Evolutionary conservation across 1,140 invertebrate genomes (phyloP).

Genomic region (Pogonomyrmex barbatus): DNA sequence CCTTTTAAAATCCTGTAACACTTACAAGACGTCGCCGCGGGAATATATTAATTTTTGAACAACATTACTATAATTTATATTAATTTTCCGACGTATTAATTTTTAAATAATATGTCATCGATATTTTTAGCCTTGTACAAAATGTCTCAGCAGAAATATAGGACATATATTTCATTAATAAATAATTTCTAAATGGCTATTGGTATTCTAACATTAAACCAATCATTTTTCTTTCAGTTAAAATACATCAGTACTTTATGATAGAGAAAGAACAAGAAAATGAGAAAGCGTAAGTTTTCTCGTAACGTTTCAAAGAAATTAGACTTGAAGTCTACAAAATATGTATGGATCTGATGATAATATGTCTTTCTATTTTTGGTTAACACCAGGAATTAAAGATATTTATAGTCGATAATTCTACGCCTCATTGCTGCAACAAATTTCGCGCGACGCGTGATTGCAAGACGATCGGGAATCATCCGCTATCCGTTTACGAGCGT

Average conservation of each 20-base stretch:
- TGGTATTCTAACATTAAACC: not conserved
- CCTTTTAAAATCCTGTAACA: not conserved
- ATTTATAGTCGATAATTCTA: constrained; percentile 41
- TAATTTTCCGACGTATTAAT: not conserved
- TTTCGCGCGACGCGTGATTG: constrained; percentile 24
- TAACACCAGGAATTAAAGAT: not conserved
- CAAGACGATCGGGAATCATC: constrained; percentile 6
- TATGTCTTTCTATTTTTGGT: not conserved
- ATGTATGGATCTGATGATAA: not conserved
- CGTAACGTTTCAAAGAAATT: not conserved
- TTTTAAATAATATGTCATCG: not conserved
- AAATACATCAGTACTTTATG: constrained; percentile 2
- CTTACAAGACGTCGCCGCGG: not conserved
- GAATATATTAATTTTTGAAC: constrained; percentile 10
- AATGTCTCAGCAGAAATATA: not conserved
- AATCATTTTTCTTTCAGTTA: not conserved
- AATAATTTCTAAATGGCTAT: not conserved
- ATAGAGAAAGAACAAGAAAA: not conserved
- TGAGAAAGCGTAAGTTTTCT: not conserved
- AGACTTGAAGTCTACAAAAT: constrained; percentile 9
- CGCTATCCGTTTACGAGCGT: constrained; percentile 47
- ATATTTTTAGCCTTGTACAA: not conserved
- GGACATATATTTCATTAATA: not conserved
- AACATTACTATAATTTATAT: not conserved
- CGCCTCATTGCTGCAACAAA: constrained; percentile 42